Conservation (phyloP, 2,797 vertebrate genomes). For the Gymnoscopelus braueri region DNA sequence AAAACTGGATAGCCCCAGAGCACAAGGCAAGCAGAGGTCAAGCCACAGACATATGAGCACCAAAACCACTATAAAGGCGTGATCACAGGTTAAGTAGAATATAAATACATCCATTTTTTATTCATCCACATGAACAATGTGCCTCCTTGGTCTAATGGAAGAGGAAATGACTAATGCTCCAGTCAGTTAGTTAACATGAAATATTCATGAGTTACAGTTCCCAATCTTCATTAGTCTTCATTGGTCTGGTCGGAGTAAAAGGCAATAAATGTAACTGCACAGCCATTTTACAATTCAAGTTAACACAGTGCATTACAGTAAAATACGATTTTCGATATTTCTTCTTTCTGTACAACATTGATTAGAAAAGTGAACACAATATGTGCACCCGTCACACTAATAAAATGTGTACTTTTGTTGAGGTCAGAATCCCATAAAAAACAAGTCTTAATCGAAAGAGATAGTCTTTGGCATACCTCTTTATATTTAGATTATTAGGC, state of each 20-base stretch:
- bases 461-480: too few relatives aligned
- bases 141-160: background rate
- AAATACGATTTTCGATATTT: background rate
- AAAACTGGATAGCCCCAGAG: constrained; percentile 60
- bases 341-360: background rate
- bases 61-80: constrained; percentile 35
- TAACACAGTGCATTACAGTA: too few relatives aligned
- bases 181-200: background rate
- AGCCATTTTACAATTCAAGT: background rate
- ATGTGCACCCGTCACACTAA: constrained; percentile 17
- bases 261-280: too few relatives aligned
- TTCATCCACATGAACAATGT: constrained; percentile 10
- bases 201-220: too few relatives aligned
- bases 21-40: constrained; percentile 42
- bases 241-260: too few relatives aligned
- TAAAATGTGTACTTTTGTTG: background rate
- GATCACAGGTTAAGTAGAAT: constrained; percentile 41
- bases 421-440: too few relatives aligned
- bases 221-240: too few relatives aligned
- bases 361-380: constrained; percentile 7
- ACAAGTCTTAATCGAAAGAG: too few relatives aligned
- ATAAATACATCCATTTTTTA: constrained; percentile 23
- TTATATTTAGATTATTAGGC: background rate
- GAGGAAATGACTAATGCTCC: background rate
- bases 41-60: constrained; percentile 35